These are phyloP conservation scores for Dynastes grantii DNA, from an alignment of 2,888 invertebrate genomes.

Conservation along the genomic window DNA sequence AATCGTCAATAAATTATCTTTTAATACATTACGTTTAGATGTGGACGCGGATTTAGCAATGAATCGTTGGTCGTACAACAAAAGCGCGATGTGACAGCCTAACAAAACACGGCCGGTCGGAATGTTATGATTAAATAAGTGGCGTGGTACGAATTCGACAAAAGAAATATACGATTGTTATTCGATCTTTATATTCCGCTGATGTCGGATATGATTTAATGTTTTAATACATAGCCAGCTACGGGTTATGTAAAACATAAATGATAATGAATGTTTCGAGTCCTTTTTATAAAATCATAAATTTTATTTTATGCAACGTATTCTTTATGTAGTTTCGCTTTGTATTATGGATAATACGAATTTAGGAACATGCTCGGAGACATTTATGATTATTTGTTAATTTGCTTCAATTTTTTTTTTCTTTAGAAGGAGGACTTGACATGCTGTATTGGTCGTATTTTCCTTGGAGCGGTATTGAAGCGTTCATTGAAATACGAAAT, in stretches of 20 bases:
- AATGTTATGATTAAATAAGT: constrained; percentile 52
- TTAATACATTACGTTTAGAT: constrained; percentile 41
- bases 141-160: constrained; percentile 44
- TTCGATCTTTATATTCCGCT: constrained; percentile 46
- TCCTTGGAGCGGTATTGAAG: too few relatives aligned
- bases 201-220: constrained; percentile 49
- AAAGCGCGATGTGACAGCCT: constrained; percentile 43
- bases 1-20: constrained; percentile 43
- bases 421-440: neutral
- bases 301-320: neutral
- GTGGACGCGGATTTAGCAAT: constrained; percentile 42
- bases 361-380: neutral
- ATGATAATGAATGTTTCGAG: constrained; percentile 43
- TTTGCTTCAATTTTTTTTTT: neutral
- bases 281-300: constrained; percentile 41
- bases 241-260: constrained; percentile 45
- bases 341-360: neutral
- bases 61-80: constrained; percentile 42
- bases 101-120: constrained; percentile 46
- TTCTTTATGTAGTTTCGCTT: neutral
- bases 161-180: constrained; percentile 48
- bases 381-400: constrained; percentile 11
- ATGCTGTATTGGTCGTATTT: neutral
- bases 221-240: constrained; percentile 48
- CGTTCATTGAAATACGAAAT: too few relatives aligned